A percentile compares a stretch with the other conserved stretches of the same genome.
Evolutionary conservation across 2,888 invertebrate genomes (phyloP).

Genomic region (Phania funesta): DNA sequence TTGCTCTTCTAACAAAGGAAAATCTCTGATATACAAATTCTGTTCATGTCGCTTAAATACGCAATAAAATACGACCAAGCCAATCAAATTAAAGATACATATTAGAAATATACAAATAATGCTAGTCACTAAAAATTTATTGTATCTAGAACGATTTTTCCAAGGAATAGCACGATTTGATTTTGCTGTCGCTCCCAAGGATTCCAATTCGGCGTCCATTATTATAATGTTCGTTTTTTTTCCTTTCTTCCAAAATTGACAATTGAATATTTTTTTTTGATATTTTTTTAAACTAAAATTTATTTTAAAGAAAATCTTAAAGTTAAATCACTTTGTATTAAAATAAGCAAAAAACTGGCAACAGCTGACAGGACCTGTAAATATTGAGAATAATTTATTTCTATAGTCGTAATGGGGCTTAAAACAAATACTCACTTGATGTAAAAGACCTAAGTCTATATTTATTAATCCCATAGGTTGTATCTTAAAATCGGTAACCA

Average conservation of each 20-base stretch:
- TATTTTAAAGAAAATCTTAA: slow-evolving; percentile 75
- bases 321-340: slow-evolving; percentile 78
- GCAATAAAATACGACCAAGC: slow-evolving; percentile 56
- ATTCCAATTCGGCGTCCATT: slow-evolving; percentile 38
- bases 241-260: slow-evolving; percentile 2
- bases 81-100: slow-evolving; percentile 53
- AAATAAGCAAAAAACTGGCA: slow-evolving; percentile 76
- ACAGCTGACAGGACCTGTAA: slow-evolving; percentile 75
- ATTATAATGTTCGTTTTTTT: neutral
- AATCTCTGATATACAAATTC: slow-evolving; percentile 43
- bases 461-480: slow-evolving; percentile 75
- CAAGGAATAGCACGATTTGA: slow-evolving; percentile 39
- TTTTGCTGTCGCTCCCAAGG: slow-evolving; percentile 23
- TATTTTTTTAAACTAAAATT: slow-evolving; percentile 2
- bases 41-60: slow-evolving; percentile 60
- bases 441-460: slow-evolving; percentile 73
- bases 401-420: neutral
- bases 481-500: slow-evolving; percentile 72
- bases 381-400: slow-evolving; percentile 6
- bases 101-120: slow-evolving; percentile 48
- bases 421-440: slow-evolving; percentile 66
- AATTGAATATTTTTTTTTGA: neutral
- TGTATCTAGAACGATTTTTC: slow-evolving; percentile 41
- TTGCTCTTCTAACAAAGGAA: slow-evolving; percentile 21
- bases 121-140: slow-evolving; percentile 51